Conservation (phyloP, 30 jellyfish, hydroid and myxozoan species). For the Aurelia sp. region DNA sequence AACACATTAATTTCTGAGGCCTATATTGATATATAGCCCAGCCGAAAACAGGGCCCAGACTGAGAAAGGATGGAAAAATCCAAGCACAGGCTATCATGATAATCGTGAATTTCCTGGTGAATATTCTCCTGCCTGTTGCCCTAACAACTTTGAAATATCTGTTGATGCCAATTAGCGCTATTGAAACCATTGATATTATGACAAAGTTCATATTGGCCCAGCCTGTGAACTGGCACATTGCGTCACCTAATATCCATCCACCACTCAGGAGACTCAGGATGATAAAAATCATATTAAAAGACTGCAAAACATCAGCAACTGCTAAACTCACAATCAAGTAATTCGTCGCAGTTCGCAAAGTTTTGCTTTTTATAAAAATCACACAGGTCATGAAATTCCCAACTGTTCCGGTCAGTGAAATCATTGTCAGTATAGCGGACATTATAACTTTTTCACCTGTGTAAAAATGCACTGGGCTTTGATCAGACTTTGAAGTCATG, state of each 20-base stretch:
- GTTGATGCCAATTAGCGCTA: constrained; percentile 53
- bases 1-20: constrained; percentile 71
- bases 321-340: constrained; percentile 58
- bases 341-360: constrained; percentile 54
- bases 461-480: background rate
- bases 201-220: constrained; percentile 51
- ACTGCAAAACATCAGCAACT: constrained; percentile 67
- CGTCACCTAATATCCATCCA: constrained; percentile 64
- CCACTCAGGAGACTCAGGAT: constrained; percentile 28
- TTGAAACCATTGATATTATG: constrained; percentile 47
- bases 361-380: constrained; percentile 33
- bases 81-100: constrained; percentile 24
- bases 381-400: constrained; percentile 57
- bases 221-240: constrained; percentile 67
- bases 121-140: background rate
- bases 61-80: constrained; percentile 23
- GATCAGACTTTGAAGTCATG: no score
- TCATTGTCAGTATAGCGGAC: constrained; percentile 5
- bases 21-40: constrained; percentile 64
- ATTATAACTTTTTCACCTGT: constrained; percentile 34
- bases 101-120: constrained; percentile 6
- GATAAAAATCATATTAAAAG: constrained; percentile 40
- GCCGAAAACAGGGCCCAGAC: constrained; percentile 60
- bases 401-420: constrained; percentile 48
- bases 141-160: constrained; percentile 54